Evolutionary conservation across 2,113 vertebrate genomes (phyloP).

Genomic region (Macrotis lagotis): DNA sequence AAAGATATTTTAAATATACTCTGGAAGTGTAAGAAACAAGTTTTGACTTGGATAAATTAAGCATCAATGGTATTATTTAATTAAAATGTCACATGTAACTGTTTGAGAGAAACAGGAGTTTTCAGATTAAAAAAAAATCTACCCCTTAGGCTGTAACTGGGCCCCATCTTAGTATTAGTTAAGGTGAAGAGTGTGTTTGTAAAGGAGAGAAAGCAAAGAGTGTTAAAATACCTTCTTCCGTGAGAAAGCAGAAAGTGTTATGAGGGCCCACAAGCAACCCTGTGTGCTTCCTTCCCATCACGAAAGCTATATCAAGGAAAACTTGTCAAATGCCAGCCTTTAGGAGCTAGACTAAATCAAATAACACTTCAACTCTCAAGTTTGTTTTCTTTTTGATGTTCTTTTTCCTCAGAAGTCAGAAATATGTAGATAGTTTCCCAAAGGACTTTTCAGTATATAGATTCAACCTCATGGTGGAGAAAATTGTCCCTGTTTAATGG

Average conservation of each 20-base stretch:
- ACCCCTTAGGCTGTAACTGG: constrained; percentile 58
- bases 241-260: constrained; percentile 29
- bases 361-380: constrained; percentile 3
- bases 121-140: constrained; percentile 70
- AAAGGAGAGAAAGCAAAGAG: constrained; percentile 39
- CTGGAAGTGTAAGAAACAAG: constrained; percentile 70
- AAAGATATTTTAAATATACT: constrained; percentile 60
- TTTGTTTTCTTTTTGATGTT: constrained; percentile 7
- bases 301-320: constrained; percentile 30
- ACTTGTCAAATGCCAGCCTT: constrained; percentile 38
- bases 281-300: neutral
- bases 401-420: constrained; percentile 22
- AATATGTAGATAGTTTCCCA: constrained; percentile 17
- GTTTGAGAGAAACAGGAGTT: constrained; percentile 59
- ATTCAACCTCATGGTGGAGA: neutral
- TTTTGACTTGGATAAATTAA: constrained; percentile 80
- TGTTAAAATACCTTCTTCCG: constrained; percentile 64
- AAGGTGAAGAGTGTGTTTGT: constrained; percentile 32
- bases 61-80: constrained; percentile 79
- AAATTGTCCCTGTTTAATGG: neutral
- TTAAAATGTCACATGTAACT: constrained; percentile 78
- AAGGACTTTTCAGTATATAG: constrained; percentile 5
- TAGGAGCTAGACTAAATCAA: constrained; percentile 20
- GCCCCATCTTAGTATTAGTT: constrained; percentile 51
- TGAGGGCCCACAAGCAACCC: neutral